These are phyloP conservation scores for Triplophysa yarkandensis DNA, from an alignment of 2,797 vertebrate species.

Conservation along the genomic window DNA sequence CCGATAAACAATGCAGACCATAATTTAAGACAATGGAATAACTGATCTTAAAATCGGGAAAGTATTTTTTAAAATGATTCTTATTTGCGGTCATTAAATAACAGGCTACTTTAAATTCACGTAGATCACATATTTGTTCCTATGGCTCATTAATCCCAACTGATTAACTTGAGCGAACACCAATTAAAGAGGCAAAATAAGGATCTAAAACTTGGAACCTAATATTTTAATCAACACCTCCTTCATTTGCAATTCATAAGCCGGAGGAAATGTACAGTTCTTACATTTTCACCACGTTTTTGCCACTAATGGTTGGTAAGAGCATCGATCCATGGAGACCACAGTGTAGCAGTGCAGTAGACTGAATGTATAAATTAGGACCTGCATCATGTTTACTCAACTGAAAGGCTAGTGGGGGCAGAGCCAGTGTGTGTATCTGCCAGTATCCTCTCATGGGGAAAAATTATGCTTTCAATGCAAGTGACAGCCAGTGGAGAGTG, in stretches of 20 bases:
- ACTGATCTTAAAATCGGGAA: not conserved
- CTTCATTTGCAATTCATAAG: constrained; percentile 41
- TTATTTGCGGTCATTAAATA: not conserved
- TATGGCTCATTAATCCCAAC: constrained; percentile 21
- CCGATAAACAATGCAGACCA: not conserved
- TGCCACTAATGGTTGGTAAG: constrained; percentile 42
- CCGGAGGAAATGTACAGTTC: constrained; percentile 28
- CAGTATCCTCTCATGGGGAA: constrained; percentile 41
- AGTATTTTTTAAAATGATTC: not conserved
- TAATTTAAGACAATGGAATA: constrained; percentile 4
- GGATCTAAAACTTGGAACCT: not conserved
- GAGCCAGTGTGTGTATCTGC: constrained; percentile 49
- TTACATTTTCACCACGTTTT: constrained; percentile 34
- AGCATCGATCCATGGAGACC: constrained; percentile 38
- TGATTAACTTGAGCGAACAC: constrained; percentile 16
- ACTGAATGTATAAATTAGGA: constrained; percentile 54
- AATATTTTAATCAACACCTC: constrained; percentile 21
- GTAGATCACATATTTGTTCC: not conserved
- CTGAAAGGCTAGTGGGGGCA: constrained; percentile 61
- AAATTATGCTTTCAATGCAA: constrained; percentile 71
- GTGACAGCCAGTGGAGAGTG: constrained; percentile 64
- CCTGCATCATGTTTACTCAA: constrained; percentile 65
- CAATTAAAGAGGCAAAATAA: not conserved
- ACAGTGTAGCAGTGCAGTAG: constrained; percentile 30
- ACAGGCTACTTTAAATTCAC: constrained; percentile 5